Percentiles rank a stretch among this genome's conserved stretches.
These are phyloP conservation scores for Kryphioiulus occultus DNA, from an alignment of 2,888 invertebrate species.

Conservation along the genomic window DNA sequence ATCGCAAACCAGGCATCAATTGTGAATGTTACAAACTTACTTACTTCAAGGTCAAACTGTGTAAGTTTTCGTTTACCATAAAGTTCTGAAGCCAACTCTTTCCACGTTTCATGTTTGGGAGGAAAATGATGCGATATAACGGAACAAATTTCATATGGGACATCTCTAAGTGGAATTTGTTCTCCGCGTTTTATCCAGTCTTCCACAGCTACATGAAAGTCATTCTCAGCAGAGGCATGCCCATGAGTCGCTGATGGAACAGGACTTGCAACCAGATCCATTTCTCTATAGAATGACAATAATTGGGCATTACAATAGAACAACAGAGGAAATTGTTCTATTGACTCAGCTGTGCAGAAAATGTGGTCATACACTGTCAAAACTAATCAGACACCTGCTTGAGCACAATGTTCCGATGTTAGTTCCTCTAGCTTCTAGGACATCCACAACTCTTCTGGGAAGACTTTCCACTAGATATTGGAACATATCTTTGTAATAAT, in stretches of 20 bases:
- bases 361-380: too few relatives aligned
- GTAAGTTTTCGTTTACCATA: background rate
- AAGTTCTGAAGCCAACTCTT: conserved; percentile 6
- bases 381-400: too few relatives aligned
- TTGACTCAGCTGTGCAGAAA: too few relatives aligned
- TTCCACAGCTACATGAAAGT: background rate
- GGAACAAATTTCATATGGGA: background rate
- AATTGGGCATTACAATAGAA: too few relatives aligned
- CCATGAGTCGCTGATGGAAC: background rate
- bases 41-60: background rate
- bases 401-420: too few relatives aligned
- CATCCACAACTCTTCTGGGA: too few relatives aligned
- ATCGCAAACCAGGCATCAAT: background rate
- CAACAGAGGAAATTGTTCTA: too few relatives aligned
- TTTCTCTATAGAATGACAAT: background rate
- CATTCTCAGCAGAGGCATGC: background rate
- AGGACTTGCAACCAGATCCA: background rate
- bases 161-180: conserved; percentile 29
- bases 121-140: background rate
- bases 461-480: too few relatives aligned
- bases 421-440: too few relatives aligned
- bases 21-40: background rate
- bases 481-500: too few relatives aligned
- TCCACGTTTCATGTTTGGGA: background rate
- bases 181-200: background rate